Percentiles rank a stretch among this genome's conserved stretches.
Evolutionary conservation across 1,140 invertebrate species (phyloP).

Genomic region (Phthorimaea operculella): DNA sequence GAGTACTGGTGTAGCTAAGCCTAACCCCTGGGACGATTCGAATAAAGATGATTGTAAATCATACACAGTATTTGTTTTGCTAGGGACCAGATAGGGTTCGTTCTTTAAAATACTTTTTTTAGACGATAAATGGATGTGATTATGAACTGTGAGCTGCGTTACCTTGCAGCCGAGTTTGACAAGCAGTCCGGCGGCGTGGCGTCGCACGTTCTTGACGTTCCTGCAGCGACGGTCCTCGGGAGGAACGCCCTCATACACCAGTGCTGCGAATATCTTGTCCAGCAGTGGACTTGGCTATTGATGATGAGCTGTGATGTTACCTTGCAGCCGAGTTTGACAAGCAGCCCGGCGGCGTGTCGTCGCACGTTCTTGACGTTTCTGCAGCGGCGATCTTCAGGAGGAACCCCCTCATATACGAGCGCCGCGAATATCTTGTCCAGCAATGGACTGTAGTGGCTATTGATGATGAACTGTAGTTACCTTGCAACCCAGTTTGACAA

Average conservation of each 20-base stretch:
- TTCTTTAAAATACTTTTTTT: no score
- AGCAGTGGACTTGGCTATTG: no score
- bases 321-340: conserved; percentile 90
- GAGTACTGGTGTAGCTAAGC: no score
- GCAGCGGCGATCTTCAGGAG: conserved; percentile 71
- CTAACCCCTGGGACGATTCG: no score
- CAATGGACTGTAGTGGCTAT: no score
- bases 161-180: conserved; percentile 87
- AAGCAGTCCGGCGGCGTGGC: conserved; percentile 89
- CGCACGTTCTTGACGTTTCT: conserved; percentile 85
- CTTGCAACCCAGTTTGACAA: conserved; percentile 90
- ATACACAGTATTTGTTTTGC: no score
- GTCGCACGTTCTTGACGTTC: conserved; percentile 84
- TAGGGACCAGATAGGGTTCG: no score
- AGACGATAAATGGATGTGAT: no score
- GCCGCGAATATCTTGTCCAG: conserved; percentile 89
- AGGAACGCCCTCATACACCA: conserved; percentile 75
- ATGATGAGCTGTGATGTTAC: no score
- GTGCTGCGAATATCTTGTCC: conserved; percentile 86
- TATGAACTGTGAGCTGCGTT: no score
- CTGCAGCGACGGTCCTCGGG: conserved; percentile 73
- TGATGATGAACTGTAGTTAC: no score
- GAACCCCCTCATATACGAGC: conserved; percentile 75
- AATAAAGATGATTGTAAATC: no score
- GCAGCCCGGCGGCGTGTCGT: conserved; percentile 86